Base-by-base conservation (phyloP, 1,140 invertebrate species). In the Bathynomus jamesi region DNA sequence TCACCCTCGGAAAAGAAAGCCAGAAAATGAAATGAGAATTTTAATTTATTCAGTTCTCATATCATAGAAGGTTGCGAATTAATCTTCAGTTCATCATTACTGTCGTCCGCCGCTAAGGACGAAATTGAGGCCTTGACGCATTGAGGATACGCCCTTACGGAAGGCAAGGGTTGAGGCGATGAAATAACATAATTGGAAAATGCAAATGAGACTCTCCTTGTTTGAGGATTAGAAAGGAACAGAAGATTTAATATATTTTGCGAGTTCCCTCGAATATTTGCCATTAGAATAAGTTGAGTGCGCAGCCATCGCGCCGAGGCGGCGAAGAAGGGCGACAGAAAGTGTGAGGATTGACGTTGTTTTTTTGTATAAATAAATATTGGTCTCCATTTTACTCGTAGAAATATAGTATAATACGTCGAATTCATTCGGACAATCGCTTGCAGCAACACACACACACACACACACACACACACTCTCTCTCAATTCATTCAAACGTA, bases 101-200 rank as follows among this genome's bases (percentile, higher is more conserved):
- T 74, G 72, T 40, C 72, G 65, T 32, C 25, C 67, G 72, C 29
- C 40, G 60, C 40, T 11, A 70, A 67, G 60, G 72, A 69, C 30
- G 68, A 46, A 67, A 28, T 11, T 61, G 29, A 29, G 13, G 28
- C 62, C 32, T 30, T 13, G 24, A 69, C 5, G 7, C 10, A 31
- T 10, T n/a, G 13, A 65, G 72, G 68, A 32, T 74, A 67, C 69
- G 72, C 72, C 72, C 28, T 31, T 74, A 27, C 8, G 21, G 46
- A 64, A 53, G 72, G 29, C 66, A 74, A 65, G 67, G 72, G 64
- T 69, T 63, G 67, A 67, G 65, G 72, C 70, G 72, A 74, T 74
- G 72, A 74, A 74, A 74, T 74, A 74, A 74, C 72, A 74, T 74
- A 74, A 74, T 74, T 74, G 72, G 72, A 74, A 74, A 74, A 74